A percentile compares a stretch with the other conserved stretches of the same genome.
Evolutionary conservation across 2,797 vertebrate genomes (phyloP).

Genomic region (Helicolenus hilgendorfi): DNA sequence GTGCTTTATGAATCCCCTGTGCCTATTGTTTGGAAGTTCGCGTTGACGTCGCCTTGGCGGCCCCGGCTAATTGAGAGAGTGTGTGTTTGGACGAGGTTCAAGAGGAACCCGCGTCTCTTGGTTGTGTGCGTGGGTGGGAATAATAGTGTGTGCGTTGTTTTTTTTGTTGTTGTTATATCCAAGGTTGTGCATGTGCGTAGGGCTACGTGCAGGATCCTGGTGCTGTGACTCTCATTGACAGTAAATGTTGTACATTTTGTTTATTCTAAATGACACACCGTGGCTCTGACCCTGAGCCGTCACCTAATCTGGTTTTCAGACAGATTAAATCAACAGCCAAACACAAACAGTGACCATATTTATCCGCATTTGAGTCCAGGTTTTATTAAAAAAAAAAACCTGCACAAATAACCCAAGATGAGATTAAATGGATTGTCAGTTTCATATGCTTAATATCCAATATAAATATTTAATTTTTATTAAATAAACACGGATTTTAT

Average conservation of each 20-base stretch:
- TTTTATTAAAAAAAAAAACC: not conserved
- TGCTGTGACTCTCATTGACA: not conserved
- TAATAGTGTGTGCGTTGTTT: not conserved
- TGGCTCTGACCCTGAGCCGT: not conserved
- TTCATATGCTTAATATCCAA: constrained; percentile 31
- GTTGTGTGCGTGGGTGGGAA: constrained; percentile 52
- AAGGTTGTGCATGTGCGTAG: constrained; percentile 28
- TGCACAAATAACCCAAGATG: not conserved
- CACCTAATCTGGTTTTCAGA: constrained; percentile 47
- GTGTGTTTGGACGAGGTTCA: constrained; percentile 85
- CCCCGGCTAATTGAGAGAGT: constrained; percentile 84
- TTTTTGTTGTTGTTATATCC: not conserved
- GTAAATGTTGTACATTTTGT: not conserved
- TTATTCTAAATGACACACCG: constrained; percentile 18
- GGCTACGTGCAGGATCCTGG: constrained; percentile 36
- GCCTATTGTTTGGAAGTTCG: constrained; percentile 85
- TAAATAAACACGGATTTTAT: constrained; percentile 15
- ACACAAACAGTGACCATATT: constrained; percentile 45
- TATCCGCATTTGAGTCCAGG: not conserved
- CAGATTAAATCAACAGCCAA: constrained; percentile 55
- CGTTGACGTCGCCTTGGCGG: constrained; percentile 84
- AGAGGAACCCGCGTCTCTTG: constrained; percentile 71
- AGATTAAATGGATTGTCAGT: constrained; percentile 24
- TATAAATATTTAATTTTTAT: constrained; percentile 32
- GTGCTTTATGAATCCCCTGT: constrained; percentile 86